Evolutionary conservation across 2,888 invertebrate species (phyloP).

Genomic region (Philonicus albiceps): DNA sequence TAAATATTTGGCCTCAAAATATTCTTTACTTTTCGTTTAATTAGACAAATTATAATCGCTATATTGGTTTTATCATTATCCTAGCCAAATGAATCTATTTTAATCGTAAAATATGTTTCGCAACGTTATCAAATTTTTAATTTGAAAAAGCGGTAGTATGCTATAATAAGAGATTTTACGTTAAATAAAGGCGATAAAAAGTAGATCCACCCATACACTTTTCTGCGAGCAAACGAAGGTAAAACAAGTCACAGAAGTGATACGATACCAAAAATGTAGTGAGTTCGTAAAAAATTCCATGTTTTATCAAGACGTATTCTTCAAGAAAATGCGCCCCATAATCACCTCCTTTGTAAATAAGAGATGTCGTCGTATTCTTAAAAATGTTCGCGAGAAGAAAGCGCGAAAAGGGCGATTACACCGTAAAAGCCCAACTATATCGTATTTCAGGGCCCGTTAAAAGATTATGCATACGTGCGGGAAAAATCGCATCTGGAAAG

Average conservation of each 20-base stretch:
- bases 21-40: too few species aligned
- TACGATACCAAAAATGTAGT: neutral
- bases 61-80: too few species aligned
- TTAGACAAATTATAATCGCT: too few species aligned
- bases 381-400: neutral
- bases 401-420: neutral
- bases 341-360: neutral
- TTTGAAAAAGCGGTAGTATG: too few species aligned
- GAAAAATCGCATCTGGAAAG: conserved; percentile 26
- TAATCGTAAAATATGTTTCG: too few species aligned
- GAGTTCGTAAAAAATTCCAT: neutral
- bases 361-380: neutral
- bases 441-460: neutral
- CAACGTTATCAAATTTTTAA: too few species aligned
- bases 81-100: too few species aligned
- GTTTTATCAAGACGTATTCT: neutral
- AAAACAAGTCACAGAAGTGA: neutral
- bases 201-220: too few species aligned
- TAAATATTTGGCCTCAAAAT: too few species aligned
- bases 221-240: too few species aligned
- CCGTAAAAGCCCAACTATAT: neutral
- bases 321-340: neutral
- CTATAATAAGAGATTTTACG: too few species aligned
- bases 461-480: conserved; percentile 15
- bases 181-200: too few species aligned